Percentiles rank a stretch among this genome's conserved stretches.
Conservation (phyloP, 1,140 invertebrate species). For the Pogonomyrmex californicus region DNA sequence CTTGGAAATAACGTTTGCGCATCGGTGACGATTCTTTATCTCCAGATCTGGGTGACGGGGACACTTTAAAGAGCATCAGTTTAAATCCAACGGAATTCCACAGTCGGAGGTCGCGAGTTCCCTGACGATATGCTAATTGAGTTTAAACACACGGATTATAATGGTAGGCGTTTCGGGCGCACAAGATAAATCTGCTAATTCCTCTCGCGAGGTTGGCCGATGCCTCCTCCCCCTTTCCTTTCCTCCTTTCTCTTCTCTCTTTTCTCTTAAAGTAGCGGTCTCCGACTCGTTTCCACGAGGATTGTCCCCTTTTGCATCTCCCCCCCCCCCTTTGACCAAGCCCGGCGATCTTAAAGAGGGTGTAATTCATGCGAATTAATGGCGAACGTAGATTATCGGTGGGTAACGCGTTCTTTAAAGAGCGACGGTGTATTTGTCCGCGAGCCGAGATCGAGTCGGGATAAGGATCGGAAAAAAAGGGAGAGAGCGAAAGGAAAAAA, state of each 20-base stretch:
- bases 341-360: slow-evolving; percentile 13
- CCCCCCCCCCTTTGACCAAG: neutral
- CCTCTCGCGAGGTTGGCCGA: neutral
- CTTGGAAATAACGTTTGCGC: neutral
- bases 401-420: slow-evolving; percentile 38
- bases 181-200: slow-evolving; percentile 48
- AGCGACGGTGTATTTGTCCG: slow-evolving; percentile 40
- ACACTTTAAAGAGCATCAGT: neutral
- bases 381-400: slow-evolving; percentile 3
- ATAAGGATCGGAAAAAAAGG: slow-evolving; percentile 38
- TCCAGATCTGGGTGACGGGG: neutral
- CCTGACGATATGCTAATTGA: slow-evolving; percentile 30
- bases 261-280: neutral
- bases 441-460: slow-evolving; percentile 53
- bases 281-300: slow-evolving; percentile 8
- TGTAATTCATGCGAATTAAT: slow-evolving; percentile 44
- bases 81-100: slow-evolving; percentile 18
- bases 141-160: slow-evolving; percentile 42
- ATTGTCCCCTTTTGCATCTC: neutral
- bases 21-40: neutral
- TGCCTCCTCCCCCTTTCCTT: neutral
- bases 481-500: neutral
- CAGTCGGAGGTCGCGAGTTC: neutral
- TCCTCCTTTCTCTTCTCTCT: neutral
- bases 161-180: slow-evolving; percentile 24